Evolutionary conservation across 2,113 vertebrate species (phyloP).

Genomic region (Fulica atra): DNA sequence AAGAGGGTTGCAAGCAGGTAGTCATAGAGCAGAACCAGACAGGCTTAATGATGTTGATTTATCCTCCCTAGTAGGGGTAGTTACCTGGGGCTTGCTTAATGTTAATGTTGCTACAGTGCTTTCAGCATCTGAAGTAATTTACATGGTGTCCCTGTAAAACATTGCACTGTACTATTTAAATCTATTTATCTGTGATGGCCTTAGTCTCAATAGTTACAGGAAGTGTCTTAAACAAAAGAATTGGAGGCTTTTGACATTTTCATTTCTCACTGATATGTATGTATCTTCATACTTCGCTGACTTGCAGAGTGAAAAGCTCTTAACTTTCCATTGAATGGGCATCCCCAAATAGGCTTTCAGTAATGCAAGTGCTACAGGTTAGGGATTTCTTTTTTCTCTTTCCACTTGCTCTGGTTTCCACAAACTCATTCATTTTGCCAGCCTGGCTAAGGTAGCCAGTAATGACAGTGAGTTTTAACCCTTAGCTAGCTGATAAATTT

Average conservation of each 20-base stretch:
- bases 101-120: neutral
- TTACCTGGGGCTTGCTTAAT: neutral
- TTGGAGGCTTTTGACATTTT: neutral
- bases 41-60: neutral
- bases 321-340: neutral
- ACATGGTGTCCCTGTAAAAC: neutral
- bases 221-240: neutral
- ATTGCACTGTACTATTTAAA: neutral
- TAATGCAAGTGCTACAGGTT: neutral
- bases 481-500: neutral
- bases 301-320: neutral
- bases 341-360: constrained; percentile 15
- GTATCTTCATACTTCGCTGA: neutral
- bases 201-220: neutral
- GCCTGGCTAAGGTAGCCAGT: neutral
- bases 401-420: neutral
- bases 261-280: neutral
- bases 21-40: neutral
- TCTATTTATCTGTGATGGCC: neutral
- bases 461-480: neutral
- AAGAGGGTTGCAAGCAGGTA: neutral
- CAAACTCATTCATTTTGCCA: neutral
- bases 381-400: constrained; percentile 6
- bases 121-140: neutral
- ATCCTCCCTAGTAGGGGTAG: neutral